These are phyloP conservation scores for Eufriesea mexicana DNA, from an alignment of 1,140 invertebrate genomes.

Conservation along the genomic window DNA sequence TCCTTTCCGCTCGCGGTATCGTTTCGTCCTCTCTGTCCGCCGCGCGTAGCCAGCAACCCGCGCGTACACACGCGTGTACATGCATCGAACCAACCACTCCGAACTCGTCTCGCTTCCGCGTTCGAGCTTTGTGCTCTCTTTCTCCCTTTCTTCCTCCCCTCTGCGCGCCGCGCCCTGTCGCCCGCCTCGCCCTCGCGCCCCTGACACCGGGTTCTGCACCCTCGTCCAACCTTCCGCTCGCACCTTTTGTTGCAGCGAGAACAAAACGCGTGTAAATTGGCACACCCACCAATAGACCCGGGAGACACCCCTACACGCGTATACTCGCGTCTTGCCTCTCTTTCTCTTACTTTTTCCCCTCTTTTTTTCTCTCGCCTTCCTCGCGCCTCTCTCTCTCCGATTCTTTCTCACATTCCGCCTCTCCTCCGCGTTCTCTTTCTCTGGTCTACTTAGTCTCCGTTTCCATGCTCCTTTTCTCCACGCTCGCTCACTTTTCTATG, in stretches of 20 bases:
- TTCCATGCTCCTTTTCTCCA: constrained; percentile 24
- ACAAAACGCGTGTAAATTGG: constrained; percentile 79
- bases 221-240: constrained; percentile 66
- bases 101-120: constrained; percentile 62
- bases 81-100: constrained; percentile 68
- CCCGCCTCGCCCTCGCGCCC: constrained; percentile 17
- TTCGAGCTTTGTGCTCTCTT: constrained; percentile 66
- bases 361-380: constrained; percentile 3
- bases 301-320: constrained; percentile 52
- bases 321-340: constrained; percentile 34
- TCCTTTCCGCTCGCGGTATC: background rate
- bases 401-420: constrained; percentile 12
- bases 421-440: constrained; percentile 33
- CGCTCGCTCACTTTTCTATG: constrained; percentile 52
- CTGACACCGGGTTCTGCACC: constrained; percentile 34
- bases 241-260: constrained; percentile 75
- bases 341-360: background rate
- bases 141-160: constrained; percentile 5
- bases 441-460: constrained; percentile 49
- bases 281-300: constrained; percentile 73
- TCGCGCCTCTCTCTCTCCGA: background rate
- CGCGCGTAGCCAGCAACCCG: constrained; percentile 41
- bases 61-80: constrained; percentile 30
- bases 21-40: constrained; percentile 32
- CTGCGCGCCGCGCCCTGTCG: background rate